A percentile compares a stretch with the other conserved stretches of the same genome.
These are phyloP conservation scores for Drosophila truncata DNA, from an alignment of 1,140 invertebrate species.

Conservation along the genomic window DNA sequence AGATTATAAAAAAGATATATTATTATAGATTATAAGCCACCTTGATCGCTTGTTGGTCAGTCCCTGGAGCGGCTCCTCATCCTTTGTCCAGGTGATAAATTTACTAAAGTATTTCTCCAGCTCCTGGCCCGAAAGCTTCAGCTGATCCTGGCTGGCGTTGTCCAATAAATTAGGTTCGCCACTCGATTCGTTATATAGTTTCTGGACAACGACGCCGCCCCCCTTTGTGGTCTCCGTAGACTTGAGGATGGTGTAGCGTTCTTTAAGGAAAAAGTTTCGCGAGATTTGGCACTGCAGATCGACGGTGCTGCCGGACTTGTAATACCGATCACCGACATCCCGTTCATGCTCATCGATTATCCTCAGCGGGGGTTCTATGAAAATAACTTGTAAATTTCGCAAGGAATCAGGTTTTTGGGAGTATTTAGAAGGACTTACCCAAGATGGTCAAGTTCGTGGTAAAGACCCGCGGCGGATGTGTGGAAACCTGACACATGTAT, in stretches of 20 bases:
- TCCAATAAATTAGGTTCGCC: slow-evolving; percentile 65
- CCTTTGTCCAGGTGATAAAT: slow-evolving; percentile 85
- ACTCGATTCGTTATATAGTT: slow-evolving; percentile 49
- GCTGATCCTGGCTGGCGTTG: slow-evolving; percentile 75
- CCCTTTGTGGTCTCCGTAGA: slow-evolving; percentile 40
- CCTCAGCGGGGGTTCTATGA: slow-evolving; percentile 88
- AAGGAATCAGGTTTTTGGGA: too few species aligned
- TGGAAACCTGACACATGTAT: slow-evolving; percentile 95
- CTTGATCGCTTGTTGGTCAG: slow-evolving; percentile 68
- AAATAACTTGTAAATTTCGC: not conserved
- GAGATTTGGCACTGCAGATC: slow-evolving; percentile 89
- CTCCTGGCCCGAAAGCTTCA: slow-evolving; percentile 75
- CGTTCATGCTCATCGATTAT: slow-evolving; percentile 90
- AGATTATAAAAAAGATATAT: too few species aligned
- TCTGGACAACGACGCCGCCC: not conserved
- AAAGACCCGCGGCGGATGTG: slow-evolving; percentile 91
- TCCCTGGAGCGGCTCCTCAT: slow-evolving; percentile 58
- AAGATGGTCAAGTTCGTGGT: slow-evolving; percentile 88
- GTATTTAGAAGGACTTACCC: slow-evolving; percentile 82
- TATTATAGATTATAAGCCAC: slow-evolving; percentile 45
- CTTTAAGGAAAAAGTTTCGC: slow-evolving; percentile 77
- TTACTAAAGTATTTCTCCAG: slow-evolving; percentile 85
- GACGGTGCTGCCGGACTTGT: slow-evolving; percentile 90
- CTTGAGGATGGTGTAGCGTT: slow-evolving; percentile 68
- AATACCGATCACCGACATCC: slow-evolving; percentile 89